phyloP scores from a whole-genome alignment of 2,888 invertebrate species.

The Lasioglossum lativentre region DNA sequence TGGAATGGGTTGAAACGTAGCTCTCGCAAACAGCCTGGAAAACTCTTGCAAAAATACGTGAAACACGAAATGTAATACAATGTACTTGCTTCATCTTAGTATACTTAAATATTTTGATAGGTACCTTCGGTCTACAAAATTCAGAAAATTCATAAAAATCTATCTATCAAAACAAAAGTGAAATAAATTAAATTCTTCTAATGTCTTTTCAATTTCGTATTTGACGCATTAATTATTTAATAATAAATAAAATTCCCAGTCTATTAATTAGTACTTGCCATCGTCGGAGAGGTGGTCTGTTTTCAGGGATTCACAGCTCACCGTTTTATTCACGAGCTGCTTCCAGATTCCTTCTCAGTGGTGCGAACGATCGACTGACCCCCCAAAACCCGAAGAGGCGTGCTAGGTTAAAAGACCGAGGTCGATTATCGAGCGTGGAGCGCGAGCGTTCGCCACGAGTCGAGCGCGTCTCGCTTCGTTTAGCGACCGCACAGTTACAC shows the following conservation, averaged over 20 bases:
- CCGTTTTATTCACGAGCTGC: not conserved
- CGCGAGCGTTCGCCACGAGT: conserved; percentile 9
- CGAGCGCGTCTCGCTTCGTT: conserved; percentile 28
- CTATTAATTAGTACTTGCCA: not conserved
- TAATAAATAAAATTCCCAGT: not conserved
- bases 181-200: too few relatives aligned
- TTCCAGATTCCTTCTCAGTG: not conserved
- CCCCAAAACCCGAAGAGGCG: not conserved
- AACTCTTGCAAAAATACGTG: not conserved
- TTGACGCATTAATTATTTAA: too few relatives aligned
- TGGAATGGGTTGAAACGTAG: not conserved
- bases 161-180: too few relatives aligned
- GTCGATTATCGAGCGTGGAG: conserved; percentile 16
- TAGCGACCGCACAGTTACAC: conserved; percentile 4
- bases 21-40: not conserved
- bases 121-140: not conserved
- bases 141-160: too few relatives aligned
- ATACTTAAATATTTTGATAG: too few relatives aligned
- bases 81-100: too few relatives aligned
- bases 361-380: not conserved
- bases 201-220: too few relatives aligned
- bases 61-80: not conserved
- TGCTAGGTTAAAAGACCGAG: conserved; percentile 1
- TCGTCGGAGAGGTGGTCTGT: too few relatives aligned
- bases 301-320: not conserved